Evolutionary conservation across 2,888 invertebrate genomes (phyloP).

Genomic region (Cosmopolites sordidus): DNA sequence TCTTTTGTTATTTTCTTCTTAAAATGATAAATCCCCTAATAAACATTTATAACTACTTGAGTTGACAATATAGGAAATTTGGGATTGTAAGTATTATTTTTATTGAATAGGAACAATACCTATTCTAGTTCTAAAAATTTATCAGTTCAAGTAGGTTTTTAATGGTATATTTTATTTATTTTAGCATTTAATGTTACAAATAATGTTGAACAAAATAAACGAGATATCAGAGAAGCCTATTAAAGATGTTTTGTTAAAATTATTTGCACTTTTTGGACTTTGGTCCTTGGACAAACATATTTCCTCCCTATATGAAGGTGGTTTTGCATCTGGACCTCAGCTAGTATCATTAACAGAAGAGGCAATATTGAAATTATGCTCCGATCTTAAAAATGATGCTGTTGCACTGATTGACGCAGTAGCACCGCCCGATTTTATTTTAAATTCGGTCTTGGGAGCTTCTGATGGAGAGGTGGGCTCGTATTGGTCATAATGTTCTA

Average conservation of each 20-base stretch:
- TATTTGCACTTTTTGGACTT: constrained; percentile 64
- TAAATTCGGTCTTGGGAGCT: constrained; percentile 79
- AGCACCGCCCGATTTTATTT: constrained; percentile 82
- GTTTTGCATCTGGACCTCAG: constrained; percentile 52
- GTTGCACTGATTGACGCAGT: constrained; percentile 75
- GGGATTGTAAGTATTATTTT: no score
- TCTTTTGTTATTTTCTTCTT: no score
- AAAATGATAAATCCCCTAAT: no score
- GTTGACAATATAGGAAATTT: no score
- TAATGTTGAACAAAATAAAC: constrained; percentile 50
- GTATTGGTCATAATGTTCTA: no score
- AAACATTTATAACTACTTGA: no score
- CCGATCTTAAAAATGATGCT: constrained; percentile 64
- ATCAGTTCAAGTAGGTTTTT: no score
- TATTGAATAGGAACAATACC: no score
- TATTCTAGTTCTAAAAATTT: no score
- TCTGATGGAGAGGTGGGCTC: constrained; percentile 74
- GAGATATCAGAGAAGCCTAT: constrained; percentile 50
- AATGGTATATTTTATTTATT: no score
- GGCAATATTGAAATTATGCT: constrained; percentile 62
- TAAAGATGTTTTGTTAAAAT: constrained; percentile 53
- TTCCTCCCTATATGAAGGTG: constrained; percentile 65
- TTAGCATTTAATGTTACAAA: constrained; percentile 55
- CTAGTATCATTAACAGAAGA: constrained; percentile 62
- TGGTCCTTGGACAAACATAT: constrained; percentile 73